phyloP scores from a whole-genome alignment of 2,113 vertebrate species.

The Isichthys henryi region DNA sequence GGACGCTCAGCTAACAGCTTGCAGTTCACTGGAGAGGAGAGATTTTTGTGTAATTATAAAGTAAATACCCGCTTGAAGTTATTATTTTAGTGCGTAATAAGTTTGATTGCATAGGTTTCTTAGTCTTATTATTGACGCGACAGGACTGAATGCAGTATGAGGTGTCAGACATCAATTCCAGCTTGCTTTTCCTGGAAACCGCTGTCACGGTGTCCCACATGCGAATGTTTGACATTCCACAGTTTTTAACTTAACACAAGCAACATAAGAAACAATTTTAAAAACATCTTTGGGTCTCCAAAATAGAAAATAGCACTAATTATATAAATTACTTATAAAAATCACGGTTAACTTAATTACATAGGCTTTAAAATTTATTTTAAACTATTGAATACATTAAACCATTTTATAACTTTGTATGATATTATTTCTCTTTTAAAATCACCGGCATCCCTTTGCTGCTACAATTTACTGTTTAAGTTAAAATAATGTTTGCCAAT shows the following conservation, averaged over 20 bases:
- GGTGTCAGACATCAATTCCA: not conserved
- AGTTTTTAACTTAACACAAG: slow-evolving; percentile 14
- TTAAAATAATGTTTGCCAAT: slow-evolving; percentile 50
- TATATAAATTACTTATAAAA: slow-evolving; percentile 62
- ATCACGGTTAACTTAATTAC: slow-evolving; percentile 58
- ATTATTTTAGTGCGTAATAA: not conserved
- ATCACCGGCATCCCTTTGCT: slow-evolving; percentile 47
- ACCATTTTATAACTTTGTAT: slow-evolving; percentile 74
- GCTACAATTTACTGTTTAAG: slow-evolving; percentile 67
- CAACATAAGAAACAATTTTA: slow-evolving; percentile 22
- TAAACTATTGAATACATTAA: slow-evolving; percentile 70
- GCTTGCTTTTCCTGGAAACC: slow-evolving; percentile 47
- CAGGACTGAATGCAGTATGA: not conserved
- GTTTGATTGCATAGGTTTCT: not conserved
- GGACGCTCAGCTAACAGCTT: not conserved
- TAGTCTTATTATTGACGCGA: not conserved
- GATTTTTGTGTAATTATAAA: not conserved
- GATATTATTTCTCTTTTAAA: slow-evolving; percentile 54
- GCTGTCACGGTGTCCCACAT: slow-evolving; percentile 31
- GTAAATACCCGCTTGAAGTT: not conserved
- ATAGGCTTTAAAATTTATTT: slow-evolving; percentile 68
- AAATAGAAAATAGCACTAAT: slow-evolving; percentile 43
- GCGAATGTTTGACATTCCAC: slow-evolving; percentile 32
- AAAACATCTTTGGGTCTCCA: slow-evolving; percentile 48
- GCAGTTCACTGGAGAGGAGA: not conserved